Evolutionary conservation across 2,113 vertebrate species (phyloP).

Genomic region (Lepidothrix coronata): DNA sequence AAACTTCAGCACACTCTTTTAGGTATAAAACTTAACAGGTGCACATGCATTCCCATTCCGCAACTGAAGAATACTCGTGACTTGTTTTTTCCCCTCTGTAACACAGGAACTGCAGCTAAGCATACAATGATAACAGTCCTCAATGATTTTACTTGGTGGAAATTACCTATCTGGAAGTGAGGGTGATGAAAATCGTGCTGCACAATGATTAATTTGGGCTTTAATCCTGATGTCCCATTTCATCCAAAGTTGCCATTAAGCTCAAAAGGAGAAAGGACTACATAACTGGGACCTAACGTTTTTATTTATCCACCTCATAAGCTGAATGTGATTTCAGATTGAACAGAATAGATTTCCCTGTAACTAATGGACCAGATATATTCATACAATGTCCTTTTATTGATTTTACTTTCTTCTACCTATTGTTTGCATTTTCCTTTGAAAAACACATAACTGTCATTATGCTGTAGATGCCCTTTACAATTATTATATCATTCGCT

Average conservation of each 20-base stretch:
- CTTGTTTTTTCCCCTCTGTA: neutral
- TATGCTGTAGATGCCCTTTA: conserved; percentile 53
- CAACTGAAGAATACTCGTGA: neutral
- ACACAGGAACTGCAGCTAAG: neutral
- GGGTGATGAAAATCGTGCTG: conserved; percentile 8
- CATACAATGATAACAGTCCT: neutral
- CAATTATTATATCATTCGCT: conserved; percentile 66
- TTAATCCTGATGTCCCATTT: conserved; percentile 48
- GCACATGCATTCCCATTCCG: neutral
- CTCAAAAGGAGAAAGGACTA: conserved; percentile 25
- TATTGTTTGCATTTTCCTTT: conserved; percentile 71
- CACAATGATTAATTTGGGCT: conserved; percentile 45
- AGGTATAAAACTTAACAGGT: neutral
- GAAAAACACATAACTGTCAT: conserved; percentile 62
- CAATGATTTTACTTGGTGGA: neutral
- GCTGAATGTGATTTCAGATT: conserved; percentile 61
- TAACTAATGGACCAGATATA: conserved; percentile 76
- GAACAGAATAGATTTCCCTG: conserved; percentile 69
- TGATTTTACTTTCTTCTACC: conserved; percentile 74
- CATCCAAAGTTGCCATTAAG: conserved; percentile 40
- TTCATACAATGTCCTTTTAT: conserved; percentile 74
- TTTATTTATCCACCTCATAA: conserved; percentile 61
- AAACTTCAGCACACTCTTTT: neutral
- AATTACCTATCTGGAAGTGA: neutral
- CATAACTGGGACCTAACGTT: neutral